phyloP scores from a whole-genome alignment of 2,888 invertebrate species.

The Drosophila mimetica region DNA sequence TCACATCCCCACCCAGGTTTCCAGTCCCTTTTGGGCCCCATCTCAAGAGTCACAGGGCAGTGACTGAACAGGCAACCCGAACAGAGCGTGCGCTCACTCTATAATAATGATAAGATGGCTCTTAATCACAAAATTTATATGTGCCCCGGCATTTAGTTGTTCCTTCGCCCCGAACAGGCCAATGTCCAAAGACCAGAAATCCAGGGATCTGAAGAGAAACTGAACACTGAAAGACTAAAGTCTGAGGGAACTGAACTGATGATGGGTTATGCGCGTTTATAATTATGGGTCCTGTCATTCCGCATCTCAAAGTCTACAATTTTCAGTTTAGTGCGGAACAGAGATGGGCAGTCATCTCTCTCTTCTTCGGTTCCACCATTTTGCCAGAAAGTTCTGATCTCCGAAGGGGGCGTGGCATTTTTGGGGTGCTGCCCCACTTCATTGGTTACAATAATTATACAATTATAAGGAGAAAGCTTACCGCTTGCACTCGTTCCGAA shows the following conservation, averaged over 20 bases:
- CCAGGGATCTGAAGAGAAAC: conserved; percentile 21
- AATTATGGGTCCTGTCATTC: conserved; percentile 84
- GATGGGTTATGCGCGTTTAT: conserved; percentile 83
- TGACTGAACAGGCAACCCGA: conserved; percentile 15
- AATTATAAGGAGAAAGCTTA: conserved; percentile 61
- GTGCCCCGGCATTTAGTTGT: conserved; percentile 77
- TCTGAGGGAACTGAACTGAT: conserved; percentile 60
- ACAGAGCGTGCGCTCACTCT: conserved; percentile 78
- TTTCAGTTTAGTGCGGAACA: conserved; percentile 51
- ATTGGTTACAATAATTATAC: conserved; percentile 35
- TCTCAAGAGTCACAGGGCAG: conserved; percentile 21
- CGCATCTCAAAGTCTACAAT: conserved; percentile 71
- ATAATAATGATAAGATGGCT: conserved; percentile 84
- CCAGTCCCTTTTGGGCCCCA: conserved; percentile 16
- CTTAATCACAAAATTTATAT: conserved; percentile 85
- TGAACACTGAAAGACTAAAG: conserved; percentile 6
- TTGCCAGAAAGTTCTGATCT: conserved; percentile 43
- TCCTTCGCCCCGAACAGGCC: conserved; percentile 15
- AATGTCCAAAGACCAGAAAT: conserved; percentile 18
- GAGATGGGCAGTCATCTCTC: conserved; percentile 4
- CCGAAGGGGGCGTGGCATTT: conserved; percentile 34
- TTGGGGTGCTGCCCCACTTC: not conserved
- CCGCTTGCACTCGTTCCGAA: conserved; percentile 83
- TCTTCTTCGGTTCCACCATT: conserved; percentile 13
- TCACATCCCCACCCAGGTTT: conserved; percentile 23